Base-by-base conservation (phyloP, 2,797 vertebrate genomes). In the Cyclopterus lumpus region DNA sequence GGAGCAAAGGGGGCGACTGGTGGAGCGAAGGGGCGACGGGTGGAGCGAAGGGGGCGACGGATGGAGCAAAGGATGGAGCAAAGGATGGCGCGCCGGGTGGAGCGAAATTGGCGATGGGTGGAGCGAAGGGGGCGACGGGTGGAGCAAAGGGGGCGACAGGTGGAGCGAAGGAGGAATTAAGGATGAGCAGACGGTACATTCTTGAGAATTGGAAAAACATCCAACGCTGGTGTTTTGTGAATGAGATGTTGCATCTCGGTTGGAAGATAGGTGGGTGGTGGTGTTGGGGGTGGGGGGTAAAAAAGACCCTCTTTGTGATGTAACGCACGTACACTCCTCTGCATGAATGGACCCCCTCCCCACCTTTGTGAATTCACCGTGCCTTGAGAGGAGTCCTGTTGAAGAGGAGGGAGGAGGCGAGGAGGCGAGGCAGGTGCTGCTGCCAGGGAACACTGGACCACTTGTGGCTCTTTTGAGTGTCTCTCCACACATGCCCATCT, bases 361-460 rank as follows among this genome's bases (percentile, higher is more conserved):
- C 48, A 3, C 20, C 20, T 42, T 12, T 77, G 71, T 80, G 55
- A 82, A 73, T 68, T 54, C 53, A 57, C 68, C 24, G 18, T 74
- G 72, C 70, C 28, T 78, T 79, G 71, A 88, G 87, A 90, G 88
- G 87, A 70, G 79, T 81, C 82, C 75, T 89, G 85, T 89, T 86
- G 87, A 83, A 7, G 65, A 65, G 64, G 67, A 67, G 82, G 84
- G 75, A 86, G 80, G 90, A 84, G 87, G 88, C 81, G 82, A 81
- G 80, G 80, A 73, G 65, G 82, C 28, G 78, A 88, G 86, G 90
- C 90, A 94, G 89, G 90, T 93, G 90, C 89, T 86, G 83, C 75
- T 32, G 82, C 71, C 1, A 66, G 67, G 72, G 89, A 93, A 95
- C 93, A 94, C 80, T 85, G 83, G 81, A 48, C 88, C 92, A 92